Evolutionary conservation across 2,113 vertebrate genomes (phyloP).

Genomic region (Cinclus cinclus): DNA sequence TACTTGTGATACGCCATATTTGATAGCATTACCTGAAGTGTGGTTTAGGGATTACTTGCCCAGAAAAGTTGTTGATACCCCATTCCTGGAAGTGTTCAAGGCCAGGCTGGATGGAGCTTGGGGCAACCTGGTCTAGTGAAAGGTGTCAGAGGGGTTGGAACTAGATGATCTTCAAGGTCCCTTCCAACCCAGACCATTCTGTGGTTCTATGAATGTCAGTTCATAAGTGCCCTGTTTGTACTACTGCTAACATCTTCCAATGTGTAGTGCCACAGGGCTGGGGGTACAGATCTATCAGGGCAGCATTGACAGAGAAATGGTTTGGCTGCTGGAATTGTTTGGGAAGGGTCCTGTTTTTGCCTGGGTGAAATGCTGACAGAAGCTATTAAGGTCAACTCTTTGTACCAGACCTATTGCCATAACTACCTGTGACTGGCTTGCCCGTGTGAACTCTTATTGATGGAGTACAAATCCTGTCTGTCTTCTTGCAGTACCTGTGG

Average conservation of each 20-base stretch:
- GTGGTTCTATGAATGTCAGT: background rate
- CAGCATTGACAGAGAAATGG: background rate
- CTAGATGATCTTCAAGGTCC: background rate
- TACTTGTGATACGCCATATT: background rate
- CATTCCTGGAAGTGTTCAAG: background rate
- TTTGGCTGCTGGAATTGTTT: background rate
- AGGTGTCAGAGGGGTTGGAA: background rate
- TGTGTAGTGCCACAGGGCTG: background rate
- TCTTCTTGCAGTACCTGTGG: constrained; percentile 78
- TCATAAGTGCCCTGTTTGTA: background rate
- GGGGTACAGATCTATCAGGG: background rate
- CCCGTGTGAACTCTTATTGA: background rate
- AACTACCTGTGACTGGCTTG: background rate
- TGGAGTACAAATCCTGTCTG: background rate
- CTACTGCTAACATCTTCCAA: background rate
- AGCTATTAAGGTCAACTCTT: background rate
- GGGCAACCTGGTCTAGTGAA: background rate
- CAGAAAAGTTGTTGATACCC: background rate
- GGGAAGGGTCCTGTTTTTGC: background rate
- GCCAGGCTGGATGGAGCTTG: background rate
- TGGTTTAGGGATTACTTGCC: background rate
- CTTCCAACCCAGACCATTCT: background rate
- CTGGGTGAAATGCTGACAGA: background rate
- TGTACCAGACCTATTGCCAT: background rate
- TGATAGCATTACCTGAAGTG: background rate